phyloP scores from a whole-genome alignment of 2,888 invertebrate genomes.

The Craniophora ligustri region DNA sequence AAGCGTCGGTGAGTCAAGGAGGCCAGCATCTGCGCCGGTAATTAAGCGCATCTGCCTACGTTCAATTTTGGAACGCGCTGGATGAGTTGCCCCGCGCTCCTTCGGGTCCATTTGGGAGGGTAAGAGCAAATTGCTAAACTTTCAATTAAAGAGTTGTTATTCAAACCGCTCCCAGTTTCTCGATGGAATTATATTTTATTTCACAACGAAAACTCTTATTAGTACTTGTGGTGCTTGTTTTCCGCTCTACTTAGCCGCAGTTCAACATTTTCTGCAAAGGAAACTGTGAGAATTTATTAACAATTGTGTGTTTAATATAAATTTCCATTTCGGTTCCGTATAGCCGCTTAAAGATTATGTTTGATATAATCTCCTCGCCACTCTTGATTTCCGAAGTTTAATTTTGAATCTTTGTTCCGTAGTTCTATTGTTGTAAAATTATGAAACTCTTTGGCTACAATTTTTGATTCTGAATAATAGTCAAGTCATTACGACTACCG shows the following conservation, averaged over 20 bases:
- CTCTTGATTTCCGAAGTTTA: conserved; percentile 48
- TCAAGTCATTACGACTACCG: not conserved
- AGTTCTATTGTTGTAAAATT: not conserved
- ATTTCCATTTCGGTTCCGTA: conserved; percentile 53
- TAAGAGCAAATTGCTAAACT: conserved; percentile 88
- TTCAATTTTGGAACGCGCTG: conserved; percentile 87
- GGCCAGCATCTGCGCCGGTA: conserved; percentile 84
- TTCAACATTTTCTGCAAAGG: conserved; percentile 74
- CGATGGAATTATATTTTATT: conserved; percentile 86
- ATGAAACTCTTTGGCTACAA: not conserved
- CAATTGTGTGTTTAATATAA: conserved; percentile 68
- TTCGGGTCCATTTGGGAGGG: conserved; percentile 86
- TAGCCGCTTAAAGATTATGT: conserved; percentile 49
- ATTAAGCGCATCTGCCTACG: conserved; percentile 89
- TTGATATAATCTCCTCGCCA: conserved; percentile 26
- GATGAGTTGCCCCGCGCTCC: conserved; percentile 83
- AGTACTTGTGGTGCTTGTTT: conserved; percentile 81
- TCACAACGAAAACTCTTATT: conserved; percentile 78
- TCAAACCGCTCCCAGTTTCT: conserved; percentile 83
- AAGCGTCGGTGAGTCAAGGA: conserved; percentile 69
- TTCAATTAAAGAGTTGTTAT: conserved; percentile 89
- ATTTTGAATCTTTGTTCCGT: conserved; percentile 16
- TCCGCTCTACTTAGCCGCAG: conserved; percentile 72
- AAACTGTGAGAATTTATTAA: conserved; percentile 72
- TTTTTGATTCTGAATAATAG: not conserved